Evolutionary conservation across 2,888 invertebrate species (phyloP), one percentile per base, ranked within the genome.

Genomic region (Palloptera scutellata): DNA sequence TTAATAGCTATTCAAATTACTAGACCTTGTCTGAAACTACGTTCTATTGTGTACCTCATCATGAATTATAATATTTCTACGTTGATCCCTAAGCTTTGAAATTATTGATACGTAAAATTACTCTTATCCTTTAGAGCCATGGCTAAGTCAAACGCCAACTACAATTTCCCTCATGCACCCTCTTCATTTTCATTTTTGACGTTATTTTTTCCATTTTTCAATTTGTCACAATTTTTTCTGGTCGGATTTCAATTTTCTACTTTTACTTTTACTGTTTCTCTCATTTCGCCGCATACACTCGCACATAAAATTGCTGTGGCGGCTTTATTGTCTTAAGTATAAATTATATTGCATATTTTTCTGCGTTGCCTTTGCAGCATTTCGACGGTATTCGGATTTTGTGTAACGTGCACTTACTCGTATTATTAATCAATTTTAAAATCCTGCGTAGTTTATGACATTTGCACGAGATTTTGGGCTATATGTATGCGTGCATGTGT

Each of bases 321-420:
- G 12, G 20, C 43, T 53, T 52, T 59, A 48, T 53, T 64, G 48
- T 61, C 54, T 60, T 63, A 67, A 67, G 63, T 60, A 63, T 67
- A 67, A 67, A 67, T 67, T 67, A 67, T 67, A 41, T 67, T 20
- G 67, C 63, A 63, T 67, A 67, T 63, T 67, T 67, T 67, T 63
- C 58, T 63, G 67, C 67, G 53, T 45, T 59, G n/a, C 20, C 17
- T 19, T 15, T 6, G 41, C 51, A 58, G n/a, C 12, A 17, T 41
- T 30, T 40, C 20, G 17, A 9, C 52, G 1, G 20, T 10, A n/a
- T 51, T 30, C 30, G 40, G 61, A 61, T 61, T 61, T 43, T 54
- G 55, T 45, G 57, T 41, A 48, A 51, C 11, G 17, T 41, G 57
- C 41, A 43, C 54, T 54, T 63, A 43, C 20, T 12, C 20, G 59